Percentiles rank a stretch among this genome's conserved stretches.
These are phyloP conservation scores for Nannoperca australis DNA, from an alignment of 2,797 vertebrate genomes.

Conservation along the genomic window DNA sequence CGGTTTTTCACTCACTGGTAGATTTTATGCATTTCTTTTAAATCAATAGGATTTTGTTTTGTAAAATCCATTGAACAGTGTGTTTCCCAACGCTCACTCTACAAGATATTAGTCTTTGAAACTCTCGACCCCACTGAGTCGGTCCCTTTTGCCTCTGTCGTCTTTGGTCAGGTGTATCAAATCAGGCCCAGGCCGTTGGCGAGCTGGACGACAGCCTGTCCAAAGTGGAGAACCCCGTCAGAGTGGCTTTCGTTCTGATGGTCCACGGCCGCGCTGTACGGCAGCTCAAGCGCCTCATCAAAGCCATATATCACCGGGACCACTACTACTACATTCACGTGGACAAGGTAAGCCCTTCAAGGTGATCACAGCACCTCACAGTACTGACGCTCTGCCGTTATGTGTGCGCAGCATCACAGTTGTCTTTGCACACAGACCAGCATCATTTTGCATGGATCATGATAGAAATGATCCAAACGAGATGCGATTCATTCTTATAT, in stretches of 20 bases:
- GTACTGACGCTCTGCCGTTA: not conserved
- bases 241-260: conserved; percentile 94
- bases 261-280: conserved; percentile 94
- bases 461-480: not conserved
- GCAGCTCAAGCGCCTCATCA: conserved; percentile 95
- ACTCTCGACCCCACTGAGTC: not conserved
- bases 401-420: not conserved
- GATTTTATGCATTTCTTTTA: too few relatives aligned
- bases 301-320: conserved; percentile 94
- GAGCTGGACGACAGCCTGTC: conserved; percentile 87
- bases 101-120: not conserved
- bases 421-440: not conserved
- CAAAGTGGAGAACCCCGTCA: conserved; percentile 86
- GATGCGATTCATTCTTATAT: not conserved
- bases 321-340: conserved; percentile 99
- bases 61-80: not conserved
- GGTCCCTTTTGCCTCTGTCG: not conserved
- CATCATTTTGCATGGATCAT: not conserved
- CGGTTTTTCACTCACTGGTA: not conserved
- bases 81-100: not conserved
- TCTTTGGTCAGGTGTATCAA: conserved; percentile 86
- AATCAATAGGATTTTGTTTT: not conserved
- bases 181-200: conserved; percentile 85
- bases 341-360: conserved; percentile 88
- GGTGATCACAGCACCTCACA: not conserved